A percentile compares a stretch with the other conserved stretches of the same genome.
These are phyloP conservation scores for Serripes groenlandicus DNA, from an alignment of 2,888 invertebrate genomes.

Conservation along the genomic window DNA sequence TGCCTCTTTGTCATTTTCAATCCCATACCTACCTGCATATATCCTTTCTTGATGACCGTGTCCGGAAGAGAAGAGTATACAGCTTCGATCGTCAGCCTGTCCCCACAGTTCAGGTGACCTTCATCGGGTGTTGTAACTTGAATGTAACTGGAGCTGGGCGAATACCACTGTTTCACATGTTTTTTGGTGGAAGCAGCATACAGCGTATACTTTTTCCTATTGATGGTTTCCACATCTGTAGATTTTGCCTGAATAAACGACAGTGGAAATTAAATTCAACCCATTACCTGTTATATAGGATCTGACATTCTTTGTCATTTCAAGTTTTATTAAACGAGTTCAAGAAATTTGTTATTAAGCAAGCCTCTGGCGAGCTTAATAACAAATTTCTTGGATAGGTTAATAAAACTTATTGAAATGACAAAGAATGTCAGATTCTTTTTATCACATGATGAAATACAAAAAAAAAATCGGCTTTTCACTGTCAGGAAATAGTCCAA, in stretches of 20 bases:
- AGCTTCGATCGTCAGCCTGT: conserved; percentile 35
- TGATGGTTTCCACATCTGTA: conserved; percentile 44
- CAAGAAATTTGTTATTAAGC: too few relatives aligned
- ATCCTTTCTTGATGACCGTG: conserved; percentile 7
- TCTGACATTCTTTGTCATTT: too few relatives aligned
- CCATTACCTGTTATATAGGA: too few relatives aligned
- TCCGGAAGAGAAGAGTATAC: conserved; percentile 41
- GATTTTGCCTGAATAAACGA: conserved; percentile 66
- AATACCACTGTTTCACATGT: conserved; percentile 67
- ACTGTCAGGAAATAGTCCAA: too few relatives aligned
- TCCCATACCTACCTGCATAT: background rate
- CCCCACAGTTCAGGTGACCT: conserved; percentile 37
- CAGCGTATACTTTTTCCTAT: conserved; percentile 58
- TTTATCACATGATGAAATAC: too few relatives aligned
- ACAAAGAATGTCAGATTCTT: too few relatives aligned
- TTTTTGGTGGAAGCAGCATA: conserved; percentile 52
- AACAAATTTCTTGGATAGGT: too few relatives aligned
- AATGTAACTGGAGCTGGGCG: conserved; percentile 54
- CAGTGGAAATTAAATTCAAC: too few relatives aligned
- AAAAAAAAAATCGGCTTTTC: too few relatives aligned
- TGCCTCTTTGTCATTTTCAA: background rate
- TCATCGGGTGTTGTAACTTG: conserved; percentile 21
- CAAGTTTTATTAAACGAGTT: too few relatives aligned
- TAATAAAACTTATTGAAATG: too few relatives aligned
- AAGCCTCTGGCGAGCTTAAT: too few relatives aligned